These are phyloP conservation scores for Drosophila sp. DNA, from an alignment of 1,140 invertebrate genomes.

Conservation along the genomic window DNA sequence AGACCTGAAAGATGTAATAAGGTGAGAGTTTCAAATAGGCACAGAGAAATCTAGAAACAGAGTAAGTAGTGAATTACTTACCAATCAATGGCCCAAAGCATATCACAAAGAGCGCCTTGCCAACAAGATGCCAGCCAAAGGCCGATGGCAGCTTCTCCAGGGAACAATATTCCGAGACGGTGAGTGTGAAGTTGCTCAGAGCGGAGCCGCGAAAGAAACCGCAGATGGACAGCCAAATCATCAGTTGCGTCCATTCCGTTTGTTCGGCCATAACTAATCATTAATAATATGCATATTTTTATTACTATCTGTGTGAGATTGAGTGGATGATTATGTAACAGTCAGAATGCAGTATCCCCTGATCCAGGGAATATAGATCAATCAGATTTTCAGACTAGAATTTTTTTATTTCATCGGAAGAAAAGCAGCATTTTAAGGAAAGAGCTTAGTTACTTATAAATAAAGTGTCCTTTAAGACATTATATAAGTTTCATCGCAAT, in stretches of 20 bases:
- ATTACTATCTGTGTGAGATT: too few relatives aligned
- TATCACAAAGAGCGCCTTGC: conserved; percentile 90
- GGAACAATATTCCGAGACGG: conserved; percentile 90
- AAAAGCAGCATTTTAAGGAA: too few relatives aligned
- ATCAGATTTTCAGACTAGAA: too few relatives aligned
- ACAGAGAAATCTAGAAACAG: not conserved
- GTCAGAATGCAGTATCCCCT: too few relatives aligned
- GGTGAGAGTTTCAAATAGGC: not conserved
- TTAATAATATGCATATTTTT: too few relatives aligned
- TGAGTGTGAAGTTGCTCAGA: conserved; percentile 90
- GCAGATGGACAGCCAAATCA: conserved; percentile 88
- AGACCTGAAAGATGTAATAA: conserved; percentile 85
- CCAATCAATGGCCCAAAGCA: conserved; percentile 89
- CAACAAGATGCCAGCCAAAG: conserved; percentile 91
- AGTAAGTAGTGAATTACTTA: conserved; percentile 80
- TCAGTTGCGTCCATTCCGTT: conserved; percentile 87
- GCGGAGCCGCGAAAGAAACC: conserved; percentile 90
- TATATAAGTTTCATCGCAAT: too few relatives aligned
- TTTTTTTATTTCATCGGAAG: too few relatives aligned
- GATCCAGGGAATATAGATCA: too few relatives aligned
- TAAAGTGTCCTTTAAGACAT: too few relatives aligned
- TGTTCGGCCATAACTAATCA: conserved; percentile 88
- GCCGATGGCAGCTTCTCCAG: conserved; percentile 90
- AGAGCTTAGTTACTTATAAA: too few relatives aligned
- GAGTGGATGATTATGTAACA: too few relatives aligned